Percentiles rank a stretch among this genome's conserved stretches.
These are phyloP conservation scores for Caenorhabditis afra DNA, from an alignment of 2,888 invertebrate species.

Conservation along the genomic window DNA sequence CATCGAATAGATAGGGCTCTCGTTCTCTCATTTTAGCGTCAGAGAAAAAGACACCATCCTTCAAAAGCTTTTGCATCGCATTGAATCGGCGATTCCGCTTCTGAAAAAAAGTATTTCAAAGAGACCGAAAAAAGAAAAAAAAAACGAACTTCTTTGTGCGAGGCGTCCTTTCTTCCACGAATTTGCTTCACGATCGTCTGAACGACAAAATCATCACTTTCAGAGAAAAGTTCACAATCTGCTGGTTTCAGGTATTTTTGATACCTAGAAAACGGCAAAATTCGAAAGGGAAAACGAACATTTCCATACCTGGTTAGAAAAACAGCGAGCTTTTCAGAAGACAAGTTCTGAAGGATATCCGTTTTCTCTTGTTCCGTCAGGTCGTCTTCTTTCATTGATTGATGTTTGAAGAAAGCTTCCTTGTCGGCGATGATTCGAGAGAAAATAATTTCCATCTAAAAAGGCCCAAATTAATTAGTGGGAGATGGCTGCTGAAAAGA, in stretches of 20 bases:
- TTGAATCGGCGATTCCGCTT: conserved; percentile 70
- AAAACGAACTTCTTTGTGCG: conserved; percentile 21
- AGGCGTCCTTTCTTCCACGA: conserved; percentile 6
- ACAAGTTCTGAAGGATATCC: conserved; percentile 63
- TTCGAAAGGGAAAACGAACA: too few species aligned
- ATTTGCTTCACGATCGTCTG: conserved; percentile 54
- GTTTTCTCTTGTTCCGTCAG: conserved; percentile 64
- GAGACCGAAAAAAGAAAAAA: neutral
- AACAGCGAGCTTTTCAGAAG: conserved; percentile 56
- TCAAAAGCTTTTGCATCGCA: conserved; percentile 68
- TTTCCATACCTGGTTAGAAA: conserved; percentile 73
- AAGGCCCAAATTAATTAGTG: neutral
- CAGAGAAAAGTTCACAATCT: conserved; percentile 62
- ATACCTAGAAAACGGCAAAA: conserved; percentile 52
- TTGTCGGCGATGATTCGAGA: conserved; percentile 57
- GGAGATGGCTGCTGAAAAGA: neutral
- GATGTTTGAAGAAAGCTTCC: conserved; percentile 71
- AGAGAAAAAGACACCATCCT: conserved; percentile 86
- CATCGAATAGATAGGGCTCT: conserved; percentile 92
- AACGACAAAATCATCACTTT: conserved; percentile 54
- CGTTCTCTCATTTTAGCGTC: conserved; percentile 94
- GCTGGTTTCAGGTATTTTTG: conserved; percentile 57
- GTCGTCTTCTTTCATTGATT: conserved; percentile 71
- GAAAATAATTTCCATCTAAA: conserved; percentile 60
- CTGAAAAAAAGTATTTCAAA: conserved; percentile 28